phyloP scores from a whole-genome alignment of 1,140 invertebrate genomes.

The Neodiprion virginianus region DNA sequence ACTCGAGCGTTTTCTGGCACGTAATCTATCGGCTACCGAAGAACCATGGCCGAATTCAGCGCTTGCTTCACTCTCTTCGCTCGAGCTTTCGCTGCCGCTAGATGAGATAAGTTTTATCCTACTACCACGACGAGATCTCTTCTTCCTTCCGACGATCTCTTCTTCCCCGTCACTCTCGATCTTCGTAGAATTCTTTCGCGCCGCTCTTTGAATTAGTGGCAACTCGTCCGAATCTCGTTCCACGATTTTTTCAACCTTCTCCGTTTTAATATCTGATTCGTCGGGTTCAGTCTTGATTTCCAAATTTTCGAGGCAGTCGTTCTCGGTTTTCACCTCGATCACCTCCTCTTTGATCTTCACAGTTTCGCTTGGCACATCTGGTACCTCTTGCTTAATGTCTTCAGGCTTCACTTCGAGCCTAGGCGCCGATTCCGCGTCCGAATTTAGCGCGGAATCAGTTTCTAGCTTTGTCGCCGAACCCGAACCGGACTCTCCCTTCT shows the following conservation, averaged over 20 bases:
- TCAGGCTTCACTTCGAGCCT: conserved; percentile 38
- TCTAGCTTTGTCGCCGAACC: conserved; percentile 41
- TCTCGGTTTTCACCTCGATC: conserved; percentile 21
- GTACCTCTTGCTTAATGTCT: conserved; percentile 41
- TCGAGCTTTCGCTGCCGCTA: conserved; percentile 52
- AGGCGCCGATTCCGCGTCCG: conserved; percentile 24
- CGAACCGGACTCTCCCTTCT: conserved; percentile 48
- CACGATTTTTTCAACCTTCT: conserved; percentile 25
- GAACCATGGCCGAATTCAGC: conserved; percentile 39
- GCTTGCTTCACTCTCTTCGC: conserved; percentile 50
- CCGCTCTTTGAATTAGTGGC: conserved; percentile 47
- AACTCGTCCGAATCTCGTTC: conserved; percentile 49
- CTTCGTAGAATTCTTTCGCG: conserved; percentile 38
- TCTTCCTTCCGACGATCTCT: conserved; percentile 45
- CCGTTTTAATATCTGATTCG: background rate
- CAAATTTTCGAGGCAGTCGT: background rate
- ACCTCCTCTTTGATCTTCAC: conserved; percentile 33
- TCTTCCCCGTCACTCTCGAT: conserved; percentile 50
- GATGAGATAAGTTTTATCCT: conserved; percentile 53
- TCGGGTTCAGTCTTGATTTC: conserved; percentile 37
- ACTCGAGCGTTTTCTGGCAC: conserved; percentile 47
- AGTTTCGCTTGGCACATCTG: background rate
- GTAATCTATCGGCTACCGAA: conserved; percentile 51
- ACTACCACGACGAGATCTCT: conserved; percentile 43
- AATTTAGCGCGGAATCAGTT: conserved; percentile 28